phyloP scores from a whole-genome alignment of 2,888 invertebrate species.

The Pantelozetes paolii region DNA sequence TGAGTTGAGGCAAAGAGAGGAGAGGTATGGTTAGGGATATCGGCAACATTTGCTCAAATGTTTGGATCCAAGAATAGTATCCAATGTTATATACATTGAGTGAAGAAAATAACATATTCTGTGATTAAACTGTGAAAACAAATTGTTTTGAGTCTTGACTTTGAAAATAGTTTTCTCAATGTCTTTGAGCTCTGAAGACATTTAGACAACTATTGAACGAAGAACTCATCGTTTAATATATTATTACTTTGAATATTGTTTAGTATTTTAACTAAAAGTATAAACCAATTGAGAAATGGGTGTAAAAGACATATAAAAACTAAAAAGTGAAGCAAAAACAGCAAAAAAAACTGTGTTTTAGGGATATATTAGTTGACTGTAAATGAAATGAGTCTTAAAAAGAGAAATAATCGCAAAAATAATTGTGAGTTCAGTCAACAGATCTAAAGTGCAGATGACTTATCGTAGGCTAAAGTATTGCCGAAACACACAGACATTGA shows the following conservation, averaged over 20 bases:
- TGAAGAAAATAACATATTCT: background rate
- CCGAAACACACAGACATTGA: too few relatives aligned
- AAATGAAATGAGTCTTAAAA: too few relatives aligned
- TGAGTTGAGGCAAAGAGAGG: background rate
- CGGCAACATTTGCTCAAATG: background rate
- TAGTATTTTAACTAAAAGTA: too few relatives aligned
- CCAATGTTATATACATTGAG: background rate
- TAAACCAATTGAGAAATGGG: too few relatives aligned
- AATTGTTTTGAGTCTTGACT: background rate
- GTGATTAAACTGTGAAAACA: conserved; percentile 9
- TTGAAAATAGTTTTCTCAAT: background rate
- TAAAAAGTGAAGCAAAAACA: too few relatives aligned
- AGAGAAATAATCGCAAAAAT: too few relatives aligned
- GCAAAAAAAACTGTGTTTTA: too few relatives aligned
- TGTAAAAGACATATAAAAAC: too few relatives aligned
- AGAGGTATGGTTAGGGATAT: too few relatives aligned
- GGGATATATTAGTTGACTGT: too few relatives aligned
- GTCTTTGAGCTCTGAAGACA: background rate
- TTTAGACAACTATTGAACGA: background rate
- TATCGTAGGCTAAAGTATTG: background rate
- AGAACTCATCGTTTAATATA: background rate
- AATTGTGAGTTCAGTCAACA: background rate
- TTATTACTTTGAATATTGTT: too few relatives aligned
- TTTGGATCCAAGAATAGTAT: background rate
- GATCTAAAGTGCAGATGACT: conserved; percentile 6